A percentile compares a stretch with the other conserved stretches of the same genome.
Evolutionary conservation across 1,140 invertebrate genomes (phyloP).

Genomic region (Calephelis virginiensis): DNA sequence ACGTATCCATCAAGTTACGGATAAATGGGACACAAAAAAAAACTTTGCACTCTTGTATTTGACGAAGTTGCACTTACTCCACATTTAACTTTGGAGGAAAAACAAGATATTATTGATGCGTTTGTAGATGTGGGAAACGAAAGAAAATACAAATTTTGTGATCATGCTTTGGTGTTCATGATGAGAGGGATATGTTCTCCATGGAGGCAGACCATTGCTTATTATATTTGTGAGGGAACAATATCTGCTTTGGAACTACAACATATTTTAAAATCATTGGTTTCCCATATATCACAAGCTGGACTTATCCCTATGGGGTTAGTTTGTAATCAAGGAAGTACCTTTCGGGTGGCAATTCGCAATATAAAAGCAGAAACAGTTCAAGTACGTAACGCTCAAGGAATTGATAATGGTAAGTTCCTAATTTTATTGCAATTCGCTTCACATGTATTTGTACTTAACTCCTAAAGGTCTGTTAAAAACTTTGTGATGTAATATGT

Average conservation of each 20-base stretch:
- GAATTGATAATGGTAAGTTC: neutral
- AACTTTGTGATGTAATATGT: too few relatives aligned
- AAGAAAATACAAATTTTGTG: constrained; percentile 20
- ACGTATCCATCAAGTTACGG: neutral
- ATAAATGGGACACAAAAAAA: neutral
- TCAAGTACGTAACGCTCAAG: neutral
- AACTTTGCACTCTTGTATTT: constrained; percentile 4
- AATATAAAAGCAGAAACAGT: constrained; percentile 22
- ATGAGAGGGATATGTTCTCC: constrained; percentile 26
- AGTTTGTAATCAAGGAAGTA: constrained; percentile 28
- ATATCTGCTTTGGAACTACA: constrained; percentile 16
- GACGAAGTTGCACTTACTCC: neutral
- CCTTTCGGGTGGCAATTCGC: constrained; percentile 25
- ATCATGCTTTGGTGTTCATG: constrained; percentile 30
- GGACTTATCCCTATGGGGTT: constrained; percentile 20
- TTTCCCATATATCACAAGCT: constrained; percentile 18
- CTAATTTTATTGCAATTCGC: too few relatives aligned
- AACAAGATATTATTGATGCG: constrained; percentile 11
- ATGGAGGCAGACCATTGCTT: constrained; percentile 21
- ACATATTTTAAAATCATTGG: constrained; percentile 23
- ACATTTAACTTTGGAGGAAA: neutral
- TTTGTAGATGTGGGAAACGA: neutral
- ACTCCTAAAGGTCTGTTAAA: too few relatives aligned
- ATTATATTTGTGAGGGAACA: constrained; percentile 29
- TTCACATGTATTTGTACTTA: too few relatives aligned